Percentiles rank a stretch among this genome's conserved stretches.
Conservation (phyloP, 2,797 vertebrate genomes). For the Sebastolobus altivelis region DNA sequence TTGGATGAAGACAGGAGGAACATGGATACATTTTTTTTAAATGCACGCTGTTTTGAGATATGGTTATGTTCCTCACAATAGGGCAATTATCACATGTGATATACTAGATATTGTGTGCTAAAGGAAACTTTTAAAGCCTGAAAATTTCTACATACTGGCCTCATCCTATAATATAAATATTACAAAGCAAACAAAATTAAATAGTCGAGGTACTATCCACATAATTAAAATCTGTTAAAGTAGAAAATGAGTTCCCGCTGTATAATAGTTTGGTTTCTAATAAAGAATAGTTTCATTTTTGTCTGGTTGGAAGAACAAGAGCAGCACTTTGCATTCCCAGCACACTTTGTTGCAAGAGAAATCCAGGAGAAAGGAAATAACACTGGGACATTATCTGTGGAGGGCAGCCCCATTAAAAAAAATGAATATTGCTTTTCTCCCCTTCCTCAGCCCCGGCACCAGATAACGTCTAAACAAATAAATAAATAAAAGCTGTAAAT, state of each 20-base stretch:
- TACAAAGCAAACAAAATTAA: not conserved
- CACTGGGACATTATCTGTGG: constrained; percentile 61
- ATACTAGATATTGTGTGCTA: not conserved
- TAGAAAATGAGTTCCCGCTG: not conserved
- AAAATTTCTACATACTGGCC: not conserved
- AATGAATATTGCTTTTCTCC: constrained; percentile 76
- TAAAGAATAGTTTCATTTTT: constrained; percentile 23
- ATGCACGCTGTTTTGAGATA: not conserved
- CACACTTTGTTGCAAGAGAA: constrained; percentile 44
- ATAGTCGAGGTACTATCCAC: not conserved
- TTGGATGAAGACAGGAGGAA: not conserved
- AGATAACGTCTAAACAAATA: constrained; percentile 78
- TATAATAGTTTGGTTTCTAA: not conserved
- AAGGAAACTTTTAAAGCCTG: not conserved
- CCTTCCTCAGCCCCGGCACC: constrained; percentile 34
- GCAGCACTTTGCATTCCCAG: constrained; percentile 43
- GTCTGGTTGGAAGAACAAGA: constrained; percentile 21
- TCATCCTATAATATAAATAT: not conserved
- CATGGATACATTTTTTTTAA: not conserved
- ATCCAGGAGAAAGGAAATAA: constrained; percentile 62
- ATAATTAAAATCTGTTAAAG: constrained; percentile 14
- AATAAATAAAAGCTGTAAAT: constrained; percentile 80
- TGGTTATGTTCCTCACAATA: not conserved
- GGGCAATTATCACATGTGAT: constrained; percentile 5
- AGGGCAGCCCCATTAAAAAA: constrained; percentile 69